Conservation (phyloP, 2,797 vertebrate genomes). For the Paedocypris micromegethes region DNA sequence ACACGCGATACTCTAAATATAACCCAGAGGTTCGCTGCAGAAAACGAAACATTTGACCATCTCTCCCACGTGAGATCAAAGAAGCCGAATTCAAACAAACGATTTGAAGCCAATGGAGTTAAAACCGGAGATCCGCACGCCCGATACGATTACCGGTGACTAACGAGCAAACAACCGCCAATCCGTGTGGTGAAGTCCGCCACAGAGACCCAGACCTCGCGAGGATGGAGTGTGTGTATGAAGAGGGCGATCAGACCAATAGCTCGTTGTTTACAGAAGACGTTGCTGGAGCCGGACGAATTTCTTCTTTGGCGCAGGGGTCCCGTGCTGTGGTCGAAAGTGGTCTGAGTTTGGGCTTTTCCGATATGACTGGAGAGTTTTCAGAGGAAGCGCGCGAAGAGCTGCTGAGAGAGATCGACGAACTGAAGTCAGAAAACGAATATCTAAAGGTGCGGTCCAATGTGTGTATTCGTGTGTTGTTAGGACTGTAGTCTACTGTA, state of each 20-base stretch:
- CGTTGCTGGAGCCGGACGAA: constrained; percentile 42
- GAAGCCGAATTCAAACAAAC: no score
- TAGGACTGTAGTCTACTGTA: not conserved
- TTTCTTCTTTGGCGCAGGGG: constrained; percentile 59
- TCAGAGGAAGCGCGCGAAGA: constrained; percentile 72
- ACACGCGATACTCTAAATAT: no score
- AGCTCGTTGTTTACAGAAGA: constrained; percentile 45
- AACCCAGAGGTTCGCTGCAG: no score
- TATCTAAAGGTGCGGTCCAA: constrained; percentile 83
- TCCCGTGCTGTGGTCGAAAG: constrained; percentile 69
- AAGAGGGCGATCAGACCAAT: constrained; percentile 33
- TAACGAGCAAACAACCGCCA: constrained; percentile 68
- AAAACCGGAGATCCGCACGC: no score
- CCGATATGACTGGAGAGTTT: constrained; percentile 80
- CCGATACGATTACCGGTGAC: constrained; percentile 53
- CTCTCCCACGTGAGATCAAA: no score
- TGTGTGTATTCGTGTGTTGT: not conserved
- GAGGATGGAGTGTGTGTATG: constrained; percentile 43
- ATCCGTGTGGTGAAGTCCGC: constrained; percentile 63
- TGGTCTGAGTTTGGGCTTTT: constrained; percentile 71
- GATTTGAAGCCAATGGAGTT: no score
- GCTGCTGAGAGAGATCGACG: constrained; percentile 84
- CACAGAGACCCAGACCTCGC: constrained; percentile 46
- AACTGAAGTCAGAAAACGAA: constrained; percentile 93
- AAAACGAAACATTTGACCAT: no score